Evolutionary conservation across 92 coral and sea anemone species (phyloP), one percentile per base, ranked within the genome.

Genomic region (Epizoanthus fatuus): DNA sequence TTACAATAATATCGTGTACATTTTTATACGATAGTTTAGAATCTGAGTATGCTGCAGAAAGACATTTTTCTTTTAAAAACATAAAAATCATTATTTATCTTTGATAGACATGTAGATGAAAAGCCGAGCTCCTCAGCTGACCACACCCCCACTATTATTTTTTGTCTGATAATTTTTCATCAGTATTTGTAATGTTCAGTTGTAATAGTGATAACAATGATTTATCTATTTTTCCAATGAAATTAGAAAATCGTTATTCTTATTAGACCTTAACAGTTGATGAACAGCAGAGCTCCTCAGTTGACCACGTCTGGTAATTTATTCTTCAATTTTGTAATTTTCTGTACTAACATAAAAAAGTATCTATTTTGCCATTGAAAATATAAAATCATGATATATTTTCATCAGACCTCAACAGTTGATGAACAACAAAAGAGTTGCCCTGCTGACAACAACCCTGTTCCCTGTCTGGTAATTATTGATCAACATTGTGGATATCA

Each of bases 1-100:
- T 0, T 3, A 42, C 7, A 4, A 42, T 42, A 42, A 4, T 7
- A 42, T 42, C 47, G 47, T 5, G 47, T 5, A 42, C 7, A 4
- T 42, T 42, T 42, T 42, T 42, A 42, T 42, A 42, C 47, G 4
- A 42, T 4, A 42, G 47, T 42, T 42, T 42, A 42, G 52, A 68
- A 45, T 68, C 2, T 37, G 49, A n/a, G 49, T 67, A 39, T 20
- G 51, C n/a, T 69, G 15, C 19, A 69, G 16, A 37, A 29, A 69
- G 51, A 40, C 16, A 39, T 69, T 69, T 42, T 69, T 69, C 74
- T 42, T 69, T 16, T 53, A 22, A 22, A 22, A 15, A 69, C 74
- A 68, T 37, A 22, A 69, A 69, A 42, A 42, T 42, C 4, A 42
- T 42, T 42, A 42, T 42, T 40, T 40, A 3, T 40, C 44, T 40